Base-by-base conservation (phyloP, 2,888 invertebrate species). In the Heteromyza rotundicornis region DNA sequence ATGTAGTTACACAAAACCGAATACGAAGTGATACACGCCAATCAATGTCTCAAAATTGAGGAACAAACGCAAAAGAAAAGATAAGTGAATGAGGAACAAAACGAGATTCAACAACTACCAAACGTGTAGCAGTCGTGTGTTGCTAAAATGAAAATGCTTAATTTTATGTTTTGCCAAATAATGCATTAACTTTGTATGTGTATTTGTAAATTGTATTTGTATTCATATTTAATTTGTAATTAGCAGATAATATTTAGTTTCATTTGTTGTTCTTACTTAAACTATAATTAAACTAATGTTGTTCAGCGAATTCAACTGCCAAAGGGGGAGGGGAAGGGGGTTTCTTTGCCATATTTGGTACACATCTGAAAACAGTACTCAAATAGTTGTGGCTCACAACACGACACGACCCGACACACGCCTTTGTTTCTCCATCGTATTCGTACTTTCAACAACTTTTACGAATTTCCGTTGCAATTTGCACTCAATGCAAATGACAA, bases 201-300 rank as follows among this genome's bases (percentile, higher is more conserved):
- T 53, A 57, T 61, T 59, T 61, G 61, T 61, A 61, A 61, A 60
- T 50, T 60, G 60, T 60, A 60, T 60, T 57, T 61, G 61, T 49
- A 57, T 44, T 52, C 40, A 40, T 40, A 40, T 40, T 40, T 10
- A 40, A n/a, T 40, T 40, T 40, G 2, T 40, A 40, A 40, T 40
- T 40, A 40, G 40, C 16, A 40, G n/a, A 14, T 40, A 40, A 40
- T 40, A 40, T 49, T 23, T 60, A 60, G 36, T 60, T 17, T 24
- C 47, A 60, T 47, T 56, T 36, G 55, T 60, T 55, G 53, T 60
- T 35, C 44, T 49, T 51, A 60, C 50, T 35, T 60, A 55, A 49
- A 32, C 36, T 49, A 49, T 32, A 53, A 22, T 32, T 53, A 53
- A 17, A 32, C 52, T 53, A 53, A 53, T 16, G n/a, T 53, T 32